Percentiles rank a stretch among this genome's conserved stretches.
These are phyloP conservation scores for Parazoanthus atlanticus DNA, from an alignment of 92 coral and sea anemone species.

Conservation along the genomic window DNA sequence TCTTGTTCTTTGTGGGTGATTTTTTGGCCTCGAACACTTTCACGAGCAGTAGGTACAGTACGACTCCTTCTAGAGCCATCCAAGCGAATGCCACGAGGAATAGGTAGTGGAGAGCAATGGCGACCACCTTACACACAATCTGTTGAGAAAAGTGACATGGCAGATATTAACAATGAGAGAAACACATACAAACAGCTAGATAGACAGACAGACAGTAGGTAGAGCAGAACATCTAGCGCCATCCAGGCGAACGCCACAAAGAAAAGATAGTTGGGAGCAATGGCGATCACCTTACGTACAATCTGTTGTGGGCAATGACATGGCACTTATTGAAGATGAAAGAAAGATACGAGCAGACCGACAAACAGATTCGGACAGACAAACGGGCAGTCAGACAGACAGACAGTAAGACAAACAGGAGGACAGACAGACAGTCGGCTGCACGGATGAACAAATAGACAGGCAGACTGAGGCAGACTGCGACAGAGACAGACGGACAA, in stretches of 20 bases:
- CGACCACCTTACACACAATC: conserved; percentile 83
- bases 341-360: too few species aligned
- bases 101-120: conserved; percentile 82
- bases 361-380: too few species aligned
- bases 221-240: conserved; percentile 97
- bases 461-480: conserved; percentile 47
- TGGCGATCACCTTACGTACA: conserved; percentile 84
- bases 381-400: too few species aligned
- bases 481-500: neutral
- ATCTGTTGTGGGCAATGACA: conserved; percentile 48
- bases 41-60: conserved; percentile 89
- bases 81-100: conserved; percentile 91
- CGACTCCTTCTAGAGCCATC: conserved; percentile 99
- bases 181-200: too few species aligned
- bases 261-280: conserved; percentile 79
- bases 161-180: too few species aligned
- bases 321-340: too few species aligned
- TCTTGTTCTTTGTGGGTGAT: conserved; percentile 70
- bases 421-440: too few species aligned
- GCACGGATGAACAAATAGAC: conserved; percentile 56
- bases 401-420: too few species aligned
- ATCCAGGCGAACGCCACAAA: conserved; percentile 95
- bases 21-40: conserved; percentile 94
- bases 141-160: conserved; percentile 1
- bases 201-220: conserved; percentile 68